These are phyloP conservation scores for Liodrosophila aerea DNA, from an alignment of 2,888 invertebrate species.

Conservation along the genomic window DNA sequence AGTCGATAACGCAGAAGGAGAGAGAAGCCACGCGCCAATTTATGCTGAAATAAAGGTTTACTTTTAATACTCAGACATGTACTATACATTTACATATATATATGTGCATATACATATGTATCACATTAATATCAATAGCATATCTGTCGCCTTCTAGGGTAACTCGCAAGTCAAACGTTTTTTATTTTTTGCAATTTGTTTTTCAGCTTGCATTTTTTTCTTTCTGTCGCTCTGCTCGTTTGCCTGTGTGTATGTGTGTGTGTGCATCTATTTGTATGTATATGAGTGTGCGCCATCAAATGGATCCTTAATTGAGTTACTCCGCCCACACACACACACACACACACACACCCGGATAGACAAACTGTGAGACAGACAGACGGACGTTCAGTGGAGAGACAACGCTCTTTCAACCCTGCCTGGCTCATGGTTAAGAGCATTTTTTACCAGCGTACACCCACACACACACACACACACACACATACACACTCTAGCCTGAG, in stretches of 20 bases:
- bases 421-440: constrained; percentile 72
- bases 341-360: constrained; percentile 42
- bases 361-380: constrained; percentile 46
- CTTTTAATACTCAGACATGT: no score
- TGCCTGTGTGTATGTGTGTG: constrained; percentile 24
- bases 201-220: constrained; percentile 21
- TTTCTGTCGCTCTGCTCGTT: constrained; percentile 22
- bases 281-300: constrained; percentile 81
- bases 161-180: constrained; percentile 12
- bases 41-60: no score
- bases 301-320: constrained; percentile 83
- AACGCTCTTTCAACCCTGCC: constrained; percentile 67
- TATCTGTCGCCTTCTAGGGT: constrained; percentile 23
- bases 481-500: constrained; percentile 30
- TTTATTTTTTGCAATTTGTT: constrained; percentile 18
- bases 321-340: constrained; percentile 78
- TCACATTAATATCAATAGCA: no score
- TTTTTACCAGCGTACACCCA: constrained; percentile 46
- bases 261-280: constrained; percentile 33
- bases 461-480: constrained; percentile 22
- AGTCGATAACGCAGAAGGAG: no score
- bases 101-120: no score
- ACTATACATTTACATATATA: no score
- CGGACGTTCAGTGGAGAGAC: constrained; percentile 36
- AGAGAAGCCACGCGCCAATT: no score